Conservation (phyloP, 92 coral and sea anemone species). For the Hydrozoanthus gracilis region DNA sequence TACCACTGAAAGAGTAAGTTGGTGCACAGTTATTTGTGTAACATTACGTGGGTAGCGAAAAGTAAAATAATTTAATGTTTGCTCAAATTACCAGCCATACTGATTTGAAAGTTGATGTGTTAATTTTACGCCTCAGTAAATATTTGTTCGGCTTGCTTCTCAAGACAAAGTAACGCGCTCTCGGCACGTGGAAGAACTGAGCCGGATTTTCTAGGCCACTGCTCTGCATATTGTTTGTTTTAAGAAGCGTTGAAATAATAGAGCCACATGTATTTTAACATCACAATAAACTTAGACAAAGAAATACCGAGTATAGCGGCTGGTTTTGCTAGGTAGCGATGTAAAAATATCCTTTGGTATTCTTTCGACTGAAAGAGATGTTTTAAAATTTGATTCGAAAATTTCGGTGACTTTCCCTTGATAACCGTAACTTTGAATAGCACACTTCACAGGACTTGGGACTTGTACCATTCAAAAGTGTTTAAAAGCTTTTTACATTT, state of each 20-base stretch:
- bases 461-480: not conserved
- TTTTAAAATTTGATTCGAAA: not conserved
- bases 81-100: not conserved
- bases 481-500: too few relatives aligned
- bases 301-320: conserved; percentile 62
- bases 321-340: conserved; percentile 75
- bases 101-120: not conserved
- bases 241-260: not conserved
- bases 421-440: not conserved
- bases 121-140: conserved; percentile 27
- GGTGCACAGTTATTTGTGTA: not conserved
- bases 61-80: not conserved
- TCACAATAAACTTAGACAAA: conserved; percentile 67
- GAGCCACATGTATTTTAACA: conserved; percentile 48
- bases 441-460: not conserved
- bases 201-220: conserved; percentile 24
- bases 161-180: conserved; percentile 8
- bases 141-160: conserved; percentile 1
- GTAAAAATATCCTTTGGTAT: conserved; percentile 30
- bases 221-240: conserved; percentile 28
- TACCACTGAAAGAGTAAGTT: not conserved
- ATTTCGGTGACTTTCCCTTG: not conserved
- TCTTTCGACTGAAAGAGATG: conserved; percentile 17
- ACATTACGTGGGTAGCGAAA: not conserved
- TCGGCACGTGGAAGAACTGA: conserved; percentile 38